Evolutionary conservation across 2,888 invertebrate species (phyloP), one percentile per base, ranked within the genome.

Genomic region (Pecten maximus): DNA sequence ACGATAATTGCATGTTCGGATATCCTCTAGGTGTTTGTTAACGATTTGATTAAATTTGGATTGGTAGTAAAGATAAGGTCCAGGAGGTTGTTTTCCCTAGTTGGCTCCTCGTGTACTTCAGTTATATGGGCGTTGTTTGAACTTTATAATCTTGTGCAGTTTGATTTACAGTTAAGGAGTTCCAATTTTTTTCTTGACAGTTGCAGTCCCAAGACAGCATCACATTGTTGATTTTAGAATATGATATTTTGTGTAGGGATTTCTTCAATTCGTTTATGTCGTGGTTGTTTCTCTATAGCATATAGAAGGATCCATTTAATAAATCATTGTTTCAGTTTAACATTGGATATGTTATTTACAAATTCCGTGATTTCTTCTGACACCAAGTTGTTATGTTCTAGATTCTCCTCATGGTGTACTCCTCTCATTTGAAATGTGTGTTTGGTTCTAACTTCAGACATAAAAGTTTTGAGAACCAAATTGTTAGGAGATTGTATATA

Each of bases 341-440:
- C 28, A n/a, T 87, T 93, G 89, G 15, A 60, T 92, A 91, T 39
- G n/a, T 91, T 54, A 35, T 90, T 92, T 4, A 92, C 89, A 23
- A 89, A 88, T 50, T 91, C n/a, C 90, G 91, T 88, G 86, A 92
- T 86, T 90, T 93, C 92, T n/a, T 50, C 50, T n/a, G n/a, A n/a
- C n/a, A n/a, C n/a, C n/a, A n/a, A n/a, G n/a, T n/a, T n/a, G n/a
- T n/a, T n/a, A n/a, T n/a, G n/a, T n/a, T n/a, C n/a, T n/a, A n/a
- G n/a, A 23, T 92, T 50, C 91, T 19, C 93, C 93, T 50, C 92
- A 91, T 40, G 89, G 40, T 15, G 92, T 50, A 0, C 87, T 40
- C 39, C 93, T 89, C 60, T 91, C 91, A 74, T 92, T 92, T 87
- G n/a, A n/a, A n/a, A n/a, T n/a, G n/a, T n/a, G n/a, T n/a, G n/a